Evolutionary conservation across 2,797 vertebrate species (phyloP).

Genomic region (Intellagama lesueurii): DNA sequence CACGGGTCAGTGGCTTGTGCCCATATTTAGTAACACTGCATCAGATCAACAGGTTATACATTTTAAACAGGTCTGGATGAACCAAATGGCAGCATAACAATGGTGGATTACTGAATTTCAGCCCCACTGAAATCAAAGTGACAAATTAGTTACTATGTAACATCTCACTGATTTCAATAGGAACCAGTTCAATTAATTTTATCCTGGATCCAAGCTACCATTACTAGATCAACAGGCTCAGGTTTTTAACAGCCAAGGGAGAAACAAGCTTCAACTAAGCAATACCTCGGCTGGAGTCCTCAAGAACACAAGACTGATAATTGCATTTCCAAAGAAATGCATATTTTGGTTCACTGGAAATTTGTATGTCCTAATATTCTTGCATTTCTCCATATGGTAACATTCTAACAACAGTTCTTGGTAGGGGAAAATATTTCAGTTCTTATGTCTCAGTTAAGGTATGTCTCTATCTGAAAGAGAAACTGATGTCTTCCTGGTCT

Average conservation of each 20-base stretch:
- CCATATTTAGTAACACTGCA: not conserved
- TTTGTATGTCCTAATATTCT: not conserved
- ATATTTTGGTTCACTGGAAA: not conserved
- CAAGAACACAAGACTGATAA: not conserved
- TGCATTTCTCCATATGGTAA: not conserved
- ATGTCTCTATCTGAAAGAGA: too few species aligned
- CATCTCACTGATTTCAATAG: not conserved
- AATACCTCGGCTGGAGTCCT: not conserved
- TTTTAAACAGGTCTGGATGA: not conserved
- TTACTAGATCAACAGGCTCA: not conserved
- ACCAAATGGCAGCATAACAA: not conserved
- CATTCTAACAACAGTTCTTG: too few species aligned
- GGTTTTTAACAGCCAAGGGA: too few species aligned
- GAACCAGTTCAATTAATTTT: not conserved
- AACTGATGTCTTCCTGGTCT: not conserved
- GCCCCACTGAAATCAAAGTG: not conserved
- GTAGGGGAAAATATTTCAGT: not conserved
- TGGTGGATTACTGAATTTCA: not conserved
- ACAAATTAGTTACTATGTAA: not conserved
- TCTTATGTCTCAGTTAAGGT: not conserved
- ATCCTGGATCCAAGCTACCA: not conserved
- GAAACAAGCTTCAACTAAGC: too few species aligned
- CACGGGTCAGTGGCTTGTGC: too few species aligned
- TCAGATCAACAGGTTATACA: not conserved
- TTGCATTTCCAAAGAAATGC: not conserved